A percentile compares a stretch with the other conserved stretches of the same genome.
Conservation (phyloP, 2,888 invertebrate genomes). For the Synanthedon myopaeformis region DNA sequence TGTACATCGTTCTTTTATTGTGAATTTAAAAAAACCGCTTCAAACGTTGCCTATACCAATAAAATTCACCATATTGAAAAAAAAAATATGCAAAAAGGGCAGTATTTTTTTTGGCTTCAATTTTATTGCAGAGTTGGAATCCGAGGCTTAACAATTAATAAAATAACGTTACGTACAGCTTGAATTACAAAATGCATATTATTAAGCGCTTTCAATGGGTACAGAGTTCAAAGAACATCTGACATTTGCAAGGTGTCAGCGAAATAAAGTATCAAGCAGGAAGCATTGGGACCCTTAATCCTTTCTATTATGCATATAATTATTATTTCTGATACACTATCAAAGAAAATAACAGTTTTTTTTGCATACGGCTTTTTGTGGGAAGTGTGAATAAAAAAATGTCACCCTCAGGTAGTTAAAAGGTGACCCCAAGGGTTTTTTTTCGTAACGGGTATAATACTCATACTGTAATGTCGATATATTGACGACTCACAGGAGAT, state of each 20-base stretch:
- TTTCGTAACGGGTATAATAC: conserved; percentile 31
- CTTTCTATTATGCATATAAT: conserved; percentile 69
- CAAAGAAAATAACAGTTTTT: conserved; percentile 66
- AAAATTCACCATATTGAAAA: no score
- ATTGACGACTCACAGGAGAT: conserved; percentile 46
- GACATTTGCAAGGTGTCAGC: conserved; percentile 61
- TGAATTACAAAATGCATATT: conserved; percentile 49
- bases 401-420: conserved; percentile 60
- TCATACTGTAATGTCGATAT: conserved; percentile 46
- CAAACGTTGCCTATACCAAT: no score
- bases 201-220: conserved; percentile 42
- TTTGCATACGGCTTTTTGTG: conserved; percentile 64
- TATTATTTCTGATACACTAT: conserved; percentile 66
- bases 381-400: conserved; percentile 68
- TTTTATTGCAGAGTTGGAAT: conserved; percentile 16
- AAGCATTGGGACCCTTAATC: conserved; percentile 54
- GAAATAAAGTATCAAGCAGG: conserved; percentile 50
- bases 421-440: conserved; percentile 53
- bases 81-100: conserved; percentile 11
- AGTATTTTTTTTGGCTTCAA: conserved; percentile 20
- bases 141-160: conserved; percentile 38
- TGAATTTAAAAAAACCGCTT: no score
- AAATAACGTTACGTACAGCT: conserved; percentile 40
- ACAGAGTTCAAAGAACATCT: conserved; percentile 45
- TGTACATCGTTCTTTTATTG: no score